Percentiles rank a stretch among this genome's conserved stretches.
phyloP scores from a whole-genome alignment of 2,888 invertebrate species.

The Stramonita haemastoma region DNA sequence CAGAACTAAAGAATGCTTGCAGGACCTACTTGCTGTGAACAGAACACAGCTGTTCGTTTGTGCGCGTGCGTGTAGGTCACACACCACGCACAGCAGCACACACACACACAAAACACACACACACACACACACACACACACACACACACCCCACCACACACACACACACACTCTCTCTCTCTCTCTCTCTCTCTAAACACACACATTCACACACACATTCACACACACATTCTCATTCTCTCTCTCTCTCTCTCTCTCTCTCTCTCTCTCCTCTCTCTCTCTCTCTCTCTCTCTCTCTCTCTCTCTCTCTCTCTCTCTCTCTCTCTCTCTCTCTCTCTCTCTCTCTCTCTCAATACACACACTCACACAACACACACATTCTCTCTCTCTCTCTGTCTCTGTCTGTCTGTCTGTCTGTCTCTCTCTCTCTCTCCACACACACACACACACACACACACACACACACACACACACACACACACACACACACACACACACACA shows the following conservation, averaged over 20 bases:
- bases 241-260: background rate
- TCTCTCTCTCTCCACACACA: no score
- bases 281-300: background rate
- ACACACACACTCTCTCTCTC: background rate
- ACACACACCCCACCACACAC: background rate
- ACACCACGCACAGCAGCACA: no score
- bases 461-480: background rate
- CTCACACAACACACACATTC: no score
- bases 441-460: background rate
- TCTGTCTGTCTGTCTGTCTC: no score
- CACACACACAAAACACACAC: no score
- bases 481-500: no score
- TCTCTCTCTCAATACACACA: background rate
- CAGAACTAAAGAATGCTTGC: no score
- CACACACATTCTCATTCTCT: background rate
- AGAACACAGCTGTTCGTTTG: no score
- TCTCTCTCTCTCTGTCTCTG: no score
- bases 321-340: background rate
- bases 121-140: no score
- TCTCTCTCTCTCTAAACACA: background rate
- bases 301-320: conserved; percentile 14
- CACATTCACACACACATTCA: background rate
- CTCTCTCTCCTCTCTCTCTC: background rate
- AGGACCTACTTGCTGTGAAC: no score
- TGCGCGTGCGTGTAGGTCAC: no score